A percentile compares a stretch with the other conserved stretches of the same genome.
These are phyloP conservation scores for Cotesia vestalis DNA, from an alignment of 1,140 invertebrate species.

Conservation along the genomic window DNA sequence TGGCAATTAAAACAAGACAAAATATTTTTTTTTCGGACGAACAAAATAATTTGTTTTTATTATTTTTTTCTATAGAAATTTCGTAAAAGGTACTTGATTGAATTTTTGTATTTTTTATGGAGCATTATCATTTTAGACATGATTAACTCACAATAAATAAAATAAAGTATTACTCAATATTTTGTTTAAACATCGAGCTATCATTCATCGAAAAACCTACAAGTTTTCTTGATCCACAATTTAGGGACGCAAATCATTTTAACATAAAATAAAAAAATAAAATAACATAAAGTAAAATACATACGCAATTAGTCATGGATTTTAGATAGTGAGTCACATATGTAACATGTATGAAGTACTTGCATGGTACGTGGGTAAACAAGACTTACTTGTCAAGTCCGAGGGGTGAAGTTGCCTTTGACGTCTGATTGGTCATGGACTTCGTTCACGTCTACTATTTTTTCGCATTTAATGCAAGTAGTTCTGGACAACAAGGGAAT, in stretches of 20 bases:
- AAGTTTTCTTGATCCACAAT: too few species aligned
- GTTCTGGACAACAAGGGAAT: conserved; percentile 9
- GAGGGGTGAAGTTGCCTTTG: conserved; percentile 20
- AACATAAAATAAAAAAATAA: not conserved
- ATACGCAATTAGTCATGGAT: conserved; percentile 20
- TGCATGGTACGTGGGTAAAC: conserved; percentile 21
- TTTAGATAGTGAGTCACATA: conserved; percentile 22
- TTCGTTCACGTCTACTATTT: conserved; percentile 15
- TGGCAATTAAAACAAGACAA: too few species aligned
- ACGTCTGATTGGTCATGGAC: conserved; percentile 32
- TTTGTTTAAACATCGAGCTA: too few species aligned
- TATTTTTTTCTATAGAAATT: too few species aligned
- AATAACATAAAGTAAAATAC: not conserved
- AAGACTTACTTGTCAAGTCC: conserved; percentile 14
- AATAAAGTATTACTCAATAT: too few species aligned
- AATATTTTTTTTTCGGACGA: too few species aligned
- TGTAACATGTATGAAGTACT: conserved; percentile 10
- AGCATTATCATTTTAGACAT: too few species aligned
- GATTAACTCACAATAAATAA: too few species aligned
- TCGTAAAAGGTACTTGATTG: too few species aligned
- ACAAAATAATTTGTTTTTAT: too few species aligned
- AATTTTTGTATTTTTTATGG: too few species aligned
- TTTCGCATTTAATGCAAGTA: conserved; percentile 20
- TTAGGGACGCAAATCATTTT: not conserved
- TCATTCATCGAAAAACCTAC: too few species aligned